Conservation (phyloP, 1,140 invertebrate genomes). For the Drosophila navojoa region DNA sequence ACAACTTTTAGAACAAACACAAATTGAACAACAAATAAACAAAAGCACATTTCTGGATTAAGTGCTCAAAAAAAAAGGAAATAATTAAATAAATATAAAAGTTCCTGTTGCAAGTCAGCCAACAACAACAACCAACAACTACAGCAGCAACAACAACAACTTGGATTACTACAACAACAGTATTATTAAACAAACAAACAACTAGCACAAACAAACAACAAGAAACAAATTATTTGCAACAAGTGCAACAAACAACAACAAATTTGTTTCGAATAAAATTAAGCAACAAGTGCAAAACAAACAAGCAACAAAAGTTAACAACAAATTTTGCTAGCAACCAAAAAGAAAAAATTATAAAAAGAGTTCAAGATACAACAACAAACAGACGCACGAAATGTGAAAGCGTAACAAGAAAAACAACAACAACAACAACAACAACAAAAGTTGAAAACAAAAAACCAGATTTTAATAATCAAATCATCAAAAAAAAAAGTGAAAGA, state of each 20-base stretch:
- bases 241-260: conserved; percentile 20
- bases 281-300: conserved; percentile 18
- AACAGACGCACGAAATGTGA: conserved; percentile 69
- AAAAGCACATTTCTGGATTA: conserved; percentile 70
- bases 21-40: conserved; percentile 31
- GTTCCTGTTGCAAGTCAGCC: conserved; percentile 68
- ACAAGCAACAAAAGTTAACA: conserved; percentile 24
- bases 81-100: conserved; percentile 39
- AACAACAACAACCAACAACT: conserved; percentile 57
- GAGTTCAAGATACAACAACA: conserved; percentile 18
- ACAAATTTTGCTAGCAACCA: conserved; percentile 70
- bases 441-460: conserved; percentile 39
- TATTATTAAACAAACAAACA: conserved; percentile 60
- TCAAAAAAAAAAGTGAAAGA: conserved; percentile 54
- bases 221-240: conserved; percentile 26
- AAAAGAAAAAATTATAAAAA: conserved; percentile 30
- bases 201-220: conserved; percentile 37
- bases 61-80: conserved; percentile 53
- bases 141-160: conserved; percentile 48
- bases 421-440: conserved; percentile 44
- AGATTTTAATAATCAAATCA: conserved; percentile 36
- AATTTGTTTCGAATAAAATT: conserved; percentile 13
- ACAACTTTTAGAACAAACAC: conserved; percentile 17
- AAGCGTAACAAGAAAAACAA: conserved; percentile 62
- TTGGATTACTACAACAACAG: conserved; percentile 73